Evolutionary conservation across 2,113 vertebrate genomes (phyloP), one percentile per base, ranked within the genome.

Genomic region (Thunnus thynnus): DNA sequence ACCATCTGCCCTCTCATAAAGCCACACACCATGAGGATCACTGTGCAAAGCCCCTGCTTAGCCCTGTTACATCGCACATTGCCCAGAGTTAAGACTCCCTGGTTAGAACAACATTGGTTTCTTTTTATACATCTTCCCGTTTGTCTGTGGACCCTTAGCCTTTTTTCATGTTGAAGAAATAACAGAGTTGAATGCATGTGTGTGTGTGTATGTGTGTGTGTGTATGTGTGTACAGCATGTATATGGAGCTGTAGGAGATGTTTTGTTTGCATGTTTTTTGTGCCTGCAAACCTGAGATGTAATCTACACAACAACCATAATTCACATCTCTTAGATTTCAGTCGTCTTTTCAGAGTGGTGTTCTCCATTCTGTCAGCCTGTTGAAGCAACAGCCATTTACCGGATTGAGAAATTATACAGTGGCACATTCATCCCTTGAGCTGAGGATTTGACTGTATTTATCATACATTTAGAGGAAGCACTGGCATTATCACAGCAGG

Each of bases 1-100:
- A 93, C 94, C 95, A 96, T 95, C 94, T 96, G 95, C 94, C 93
- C 90, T 86, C 91, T 93, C 89, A 93, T 94, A 93, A 95, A 93
- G 91, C 91, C 83, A 84, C 86, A 71, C 90, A 84, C 77, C 80
- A 85, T 84, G 80, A 81, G 82, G 86, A 94, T 93, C 86, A 85
- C 85, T 86, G 84, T 89, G 87, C 84, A 90, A 94, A 93, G 89
- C 88, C 82, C 74, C 87, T 74, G 87, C 89, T 92, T 85, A 91
- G 86, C 86, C 81, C 72, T 3, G 57, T 72, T 68, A 69, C 64
- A n/a, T 71, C 55, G 72, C 73, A 72, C 87, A 72, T 36, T 22
- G 70, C 78, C 70, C 70, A 80, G 73, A 72, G 82, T 86, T 88
- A 88, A 92, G 80, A 86, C 78, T 83, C 78, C 51, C 69, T 14